Conservation (phyloP, 1,140 invertebrate genomes). For the Megalonaias nervosa region DNA sequence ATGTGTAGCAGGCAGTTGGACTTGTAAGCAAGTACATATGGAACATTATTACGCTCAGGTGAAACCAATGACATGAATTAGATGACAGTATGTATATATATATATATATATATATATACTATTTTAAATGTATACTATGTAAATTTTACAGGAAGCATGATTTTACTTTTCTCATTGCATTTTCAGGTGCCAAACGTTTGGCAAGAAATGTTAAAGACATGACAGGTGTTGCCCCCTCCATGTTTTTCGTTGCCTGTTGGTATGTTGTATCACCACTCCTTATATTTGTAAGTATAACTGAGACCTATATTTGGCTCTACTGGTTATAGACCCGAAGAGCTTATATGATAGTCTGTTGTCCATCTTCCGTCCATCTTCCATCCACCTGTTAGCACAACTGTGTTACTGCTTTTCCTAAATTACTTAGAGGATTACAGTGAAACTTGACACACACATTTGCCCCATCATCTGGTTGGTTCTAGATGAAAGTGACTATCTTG, state of each 20-base stretch:
- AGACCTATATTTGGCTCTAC: too few relatives aligned
- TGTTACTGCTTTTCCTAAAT: too few relatives aligned
- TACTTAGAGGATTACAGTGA: too few relatives aligned
- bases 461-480: too few relatives aligned
- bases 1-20: background rate
- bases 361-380: too few relatives aligned
- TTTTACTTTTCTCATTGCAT: slow-evolving; percentile 10
- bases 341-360: too few relatives aligned
- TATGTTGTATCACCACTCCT: slow-evolving; percentile 84
- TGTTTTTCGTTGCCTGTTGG: slow-evolving; percentile 91
- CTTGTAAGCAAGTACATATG: too few relatives aligned
- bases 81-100: background rate
- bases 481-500: too few relatives aligned
- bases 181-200: slow-evolving; percentile 81
- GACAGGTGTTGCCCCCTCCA: slow-evolving; percentile 84
- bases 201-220: slow-evolving; percentile 89
- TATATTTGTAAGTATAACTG: slow-evolving; percentile 79
- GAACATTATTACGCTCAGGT: background rate
- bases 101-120: too few relatives aligned
- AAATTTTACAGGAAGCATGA: background rate
- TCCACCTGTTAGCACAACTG: too few relatives aligned
- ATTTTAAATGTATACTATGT: background rate
- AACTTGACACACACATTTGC: too few relatives aligned
- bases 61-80: background rate
- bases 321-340: too few relatives aligned